Conservation (phyloP, 2,113 vertebrate species). For the Callopanchax toddi region DNA sequence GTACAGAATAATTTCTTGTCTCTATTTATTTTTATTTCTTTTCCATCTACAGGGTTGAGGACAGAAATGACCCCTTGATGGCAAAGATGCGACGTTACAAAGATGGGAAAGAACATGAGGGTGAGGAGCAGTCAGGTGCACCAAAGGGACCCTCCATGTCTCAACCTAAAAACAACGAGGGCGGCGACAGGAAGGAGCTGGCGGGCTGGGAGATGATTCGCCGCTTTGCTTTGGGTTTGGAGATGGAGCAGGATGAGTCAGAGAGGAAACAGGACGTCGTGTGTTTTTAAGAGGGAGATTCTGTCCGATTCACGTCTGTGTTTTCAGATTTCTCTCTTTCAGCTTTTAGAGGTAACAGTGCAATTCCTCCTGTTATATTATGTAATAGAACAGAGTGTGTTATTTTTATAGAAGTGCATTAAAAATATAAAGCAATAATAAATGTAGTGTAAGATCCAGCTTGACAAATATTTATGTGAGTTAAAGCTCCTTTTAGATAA, state of each 20-base stretch:
- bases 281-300: slow-evolving; percentile 48
- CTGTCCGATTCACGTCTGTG: background rate
- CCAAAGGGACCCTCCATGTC: slow-evolving; percentile 22
- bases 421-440: slow-evolving; percentile 38
- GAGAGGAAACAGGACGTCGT: slow-evolving; percentile 57
- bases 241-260: slow-evolving; percentile 46
- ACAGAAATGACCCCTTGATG: slow-evolving; percentile 81
- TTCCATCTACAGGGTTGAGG: slow-evolving; percentile 84
- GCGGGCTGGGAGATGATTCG: slow-evolving; percentile 86
- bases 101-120: slow-evolving; percentile 71
- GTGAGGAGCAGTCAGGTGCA: slow-evolving; percentile 41
- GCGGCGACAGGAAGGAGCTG: slow-evolving; percentile 66
- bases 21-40: slow-evolving; percentile 9
- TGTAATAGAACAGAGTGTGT: slow-evolving; percentile 37
- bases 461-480: slow-evolving; percentile 21
- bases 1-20: too few relatives aligned
- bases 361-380: slow-evolving; percentile 69
- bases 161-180: slow-evolving; percentile 16
- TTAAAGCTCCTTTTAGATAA: too few relatives aligned
- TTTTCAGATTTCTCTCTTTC: slow-evolving; percentile 1
- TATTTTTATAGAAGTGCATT: slow-evolving; percentile 59
- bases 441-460: slow-evolving; percentile 23
- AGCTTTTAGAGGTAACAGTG: slow-evolving; percentile 39
- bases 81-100: slow-evolving; percentile 84
- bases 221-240: slow-evolving; percentile 76